Percentiles rank a stretch among this genome's conserved stretches.
These are phyloP conservation scores for Oryzias dopingdopingensis DNA, from an alignment of 2,797 vertebrate species.

Conservation along the genomic window DNA sequence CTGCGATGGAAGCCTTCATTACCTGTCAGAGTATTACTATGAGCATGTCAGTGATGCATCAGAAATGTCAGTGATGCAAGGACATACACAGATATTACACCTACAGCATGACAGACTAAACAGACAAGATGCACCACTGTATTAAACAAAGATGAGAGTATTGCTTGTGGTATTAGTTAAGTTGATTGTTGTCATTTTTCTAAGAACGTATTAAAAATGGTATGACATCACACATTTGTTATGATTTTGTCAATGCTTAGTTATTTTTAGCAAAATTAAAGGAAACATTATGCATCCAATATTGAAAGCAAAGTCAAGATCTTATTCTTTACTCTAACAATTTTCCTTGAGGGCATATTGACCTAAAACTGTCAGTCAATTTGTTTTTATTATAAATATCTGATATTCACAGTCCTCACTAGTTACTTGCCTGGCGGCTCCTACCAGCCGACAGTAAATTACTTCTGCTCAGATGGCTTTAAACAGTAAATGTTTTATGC, in stretches of 20 bases:
- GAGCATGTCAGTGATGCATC: constrained; percentile 13
- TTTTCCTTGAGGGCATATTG: constrained; percentile 17
- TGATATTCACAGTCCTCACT: constrained; percentile 11
- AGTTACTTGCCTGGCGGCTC: constrained; percentile 9
- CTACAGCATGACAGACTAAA: too few relatives aligned
- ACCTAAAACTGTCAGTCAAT: constrained; percentile 9
- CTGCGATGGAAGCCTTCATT: constrained; percentile 30
- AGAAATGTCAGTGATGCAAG: constrained; percentile 6
- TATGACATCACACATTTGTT: too few relatives aligned
- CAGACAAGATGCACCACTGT: too few relatives aligned
- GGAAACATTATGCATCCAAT: constrained; percentile 4
- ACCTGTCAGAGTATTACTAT: constrained; percentile 1
- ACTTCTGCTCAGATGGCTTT: constrained; percentile 44
- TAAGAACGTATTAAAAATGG: too few relatives aligned
- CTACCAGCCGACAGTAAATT: constrained; percentile 40
- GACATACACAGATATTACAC: not conserved
- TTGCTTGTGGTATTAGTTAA: too few relatives aligned
- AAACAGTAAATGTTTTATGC: constrained; percentile 61
- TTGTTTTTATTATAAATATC: constrained; percentile 3
- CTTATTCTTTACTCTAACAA: constrained; percentile 6
- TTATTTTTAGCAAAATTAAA: constrained; percentile 12
- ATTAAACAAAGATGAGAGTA: too few relatives aligned
- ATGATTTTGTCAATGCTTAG: not conserved
- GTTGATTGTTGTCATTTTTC: too few relatives aligned
- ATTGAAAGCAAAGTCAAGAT: constrained; percentile 6